Evolutionary conservation across 1,140 invertebrate genomes (phyloP).

Genomic region (Diploscapter pachys): DNA sequence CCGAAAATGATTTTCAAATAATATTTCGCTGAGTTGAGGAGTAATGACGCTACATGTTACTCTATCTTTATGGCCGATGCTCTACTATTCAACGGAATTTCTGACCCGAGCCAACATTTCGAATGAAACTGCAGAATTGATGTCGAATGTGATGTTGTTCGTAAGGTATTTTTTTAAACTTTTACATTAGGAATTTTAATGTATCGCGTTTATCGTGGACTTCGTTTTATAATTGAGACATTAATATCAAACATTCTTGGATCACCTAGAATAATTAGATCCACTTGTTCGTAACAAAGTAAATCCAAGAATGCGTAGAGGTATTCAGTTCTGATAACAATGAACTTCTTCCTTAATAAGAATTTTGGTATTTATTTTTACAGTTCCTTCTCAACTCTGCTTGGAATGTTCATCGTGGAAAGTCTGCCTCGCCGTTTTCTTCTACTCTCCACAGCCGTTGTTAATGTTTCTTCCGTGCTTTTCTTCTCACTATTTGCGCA

Average conservation of each 20-base stretch:
- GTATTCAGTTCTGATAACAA: background rate
- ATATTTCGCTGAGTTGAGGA: constrained; percentile 14
- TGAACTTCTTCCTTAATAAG: too few species aligned
- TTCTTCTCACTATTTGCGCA: constrained; percentile 35
- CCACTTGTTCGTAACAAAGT: background rate
- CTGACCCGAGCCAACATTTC: constrained; percentile 34
- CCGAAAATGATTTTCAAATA: too few species aligned
- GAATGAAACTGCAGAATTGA: constrained; percentile 31
- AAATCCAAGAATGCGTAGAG: background rate
- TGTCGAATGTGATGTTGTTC: constrained; percentile 43
- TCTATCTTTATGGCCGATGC: constrained; percentile 42
- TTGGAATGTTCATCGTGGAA: constrained; percentile 45
- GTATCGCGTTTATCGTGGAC: too few species aligned
- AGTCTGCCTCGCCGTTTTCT: constrained; percentile 32
- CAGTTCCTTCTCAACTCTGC: constrained; percentile 38
- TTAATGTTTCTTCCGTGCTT: constrained; percentile 39
- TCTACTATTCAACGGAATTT: constrained; percentile 47
- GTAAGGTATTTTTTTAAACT: constrained; percentile 18
- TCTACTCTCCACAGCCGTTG: constrained; percentile 34
- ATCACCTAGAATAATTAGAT: too few species aligned
- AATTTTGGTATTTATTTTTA: background rate
- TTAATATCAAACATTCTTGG: too few species aligned
- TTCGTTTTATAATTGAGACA: too few species aligned
- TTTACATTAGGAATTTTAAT: too few species aligned
- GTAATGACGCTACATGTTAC: constrained; percentile 45